Percentiles rank a stretch among this genome's conserved stretches.
Evolutionary conservation across 2,797 vertebrate species (phyloP).

Genomic region (Threskiornis aethiopicus): DNA sequence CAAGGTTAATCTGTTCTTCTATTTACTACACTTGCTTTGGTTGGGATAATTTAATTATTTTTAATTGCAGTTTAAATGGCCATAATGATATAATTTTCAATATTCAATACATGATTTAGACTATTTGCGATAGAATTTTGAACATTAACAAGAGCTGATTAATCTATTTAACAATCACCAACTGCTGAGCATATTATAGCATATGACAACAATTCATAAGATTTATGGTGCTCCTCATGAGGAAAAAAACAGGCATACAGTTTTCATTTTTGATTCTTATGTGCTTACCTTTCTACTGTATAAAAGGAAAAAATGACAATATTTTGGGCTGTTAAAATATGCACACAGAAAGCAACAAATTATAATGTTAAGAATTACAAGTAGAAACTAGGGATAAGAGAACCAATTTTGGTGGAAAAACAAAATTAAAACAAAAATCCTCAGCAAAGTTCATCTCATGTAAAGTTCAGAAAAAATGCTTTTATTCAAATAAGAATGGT

Average conservation of each 20-base stretch:
- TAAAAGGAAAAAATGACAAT: not conserved
- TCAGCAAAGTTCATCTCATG: accelerated
- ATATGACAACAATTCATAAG: not conserved
- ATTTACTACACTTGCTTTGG: constrained; percentile 7
- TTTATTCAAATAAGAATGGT: not conserved
- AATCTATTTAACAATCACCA: not conserved
- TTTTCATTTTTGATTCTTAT: not conserved
- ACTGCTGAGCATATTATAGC: not conserved
- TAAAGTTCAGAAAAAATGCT: not conserved
- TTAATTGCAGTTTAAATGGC: constrained; percentile 13
- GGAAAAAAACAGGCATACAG: not conserved
- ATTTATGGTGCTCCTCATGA: not conserved
- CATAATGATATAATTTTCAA: constrained; percentile 2
- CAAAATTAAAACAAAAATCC: not conserved
- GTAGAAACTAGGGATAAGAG: not conserved
- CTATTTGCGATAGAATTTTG: not conserved
- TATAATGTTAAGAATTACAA: not conserved
- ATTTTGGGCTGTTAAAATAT: not conserved
- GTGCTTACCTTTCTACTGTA: not conserved
- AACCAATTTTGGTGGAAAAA: not conserved
- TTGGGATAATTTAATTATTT: constrained; percentile 32
- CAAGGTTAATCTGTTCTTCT: not conserved
- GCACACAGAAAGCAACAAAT: not conserved
- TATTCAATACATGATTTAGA: constrained; percentile 19
- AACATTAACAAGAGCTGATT: constrained; percentile 11